A percentile compares a stretch with the other conserved stretches of the same genome.
Evolutionary conservation across 2,888 invertebrate genomes (phyloP).

Genomic region (Tachystola acroxantha): DNA sequence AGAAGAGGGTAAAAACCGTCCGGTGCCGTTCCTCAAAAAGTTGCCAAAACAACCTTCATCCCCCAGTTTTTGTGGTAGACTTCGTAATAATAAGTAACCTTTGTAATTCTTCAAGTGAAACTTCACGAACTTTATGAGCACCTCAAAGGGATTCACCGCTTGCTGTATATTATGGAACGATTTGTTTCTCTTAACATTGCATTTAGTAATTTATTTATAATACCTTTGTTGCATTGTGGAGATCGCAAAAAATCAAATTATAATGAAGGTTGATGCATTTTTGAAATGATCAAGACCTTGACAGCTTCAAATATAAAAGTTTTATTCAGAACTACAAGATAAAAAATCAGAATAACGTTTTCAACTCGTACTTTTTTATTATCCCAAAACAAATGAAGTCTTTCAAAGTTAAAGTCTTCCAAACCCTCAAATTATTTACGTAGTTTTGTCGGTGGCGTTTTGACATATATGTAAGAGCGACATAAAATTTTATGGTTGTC

Average conservation of each 20-base stretch:
- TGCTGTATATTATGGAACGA: constrained; percentile 32
- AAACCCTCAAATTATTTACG: too few relatives aligned
- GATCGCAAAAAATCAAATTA: too few relatives aligned
- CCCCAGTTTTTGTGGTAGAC: constrained; percentile 38
- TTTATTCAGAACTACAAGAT: too few relatives aligned
- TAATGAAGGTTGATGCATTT: background rate
- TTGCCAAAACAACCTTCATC: constrained; percentile 40
- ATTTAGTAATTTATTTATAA: constrained; percentile 8
- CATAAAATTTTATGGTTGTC: constrained; percentile 44
- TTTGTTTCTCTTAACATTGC: constrained; percentile 22
- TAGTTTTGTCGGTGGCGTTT: constrained; percentile 17
- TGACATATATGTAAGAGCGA: constrained; percentile 30
- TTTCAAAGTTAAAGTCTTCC: constrained; percentile 9
- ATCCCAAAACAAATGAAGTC: constrained; percentile 8
- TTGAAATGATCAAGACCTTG: too few relatives aligned
- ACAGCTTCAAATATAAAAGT: too few relatives aligned
- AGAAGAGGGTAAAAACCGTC: constrained; percentile 21
- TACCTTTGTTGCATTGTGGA: too few relatives aligned
- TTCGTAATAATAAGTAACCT: constrained; percentile 54
- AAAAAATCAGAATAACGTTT: background rate
- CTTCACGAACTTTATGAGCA: constrained; percentile 41
- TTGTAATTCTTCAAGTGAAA: constrained; percentile 52
- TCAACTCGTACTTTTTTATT: constrained; percentile 6
- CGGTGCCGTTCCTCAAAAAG: constrained; percentile 33
- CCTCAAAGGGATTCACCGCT: constrained; percentile 36